Evolutionary conservation across 2,888 invertebrate species (phyloP), one percentile per base, ranked within the genome.

Genomic region (Miltochrista miniata): DNA sequence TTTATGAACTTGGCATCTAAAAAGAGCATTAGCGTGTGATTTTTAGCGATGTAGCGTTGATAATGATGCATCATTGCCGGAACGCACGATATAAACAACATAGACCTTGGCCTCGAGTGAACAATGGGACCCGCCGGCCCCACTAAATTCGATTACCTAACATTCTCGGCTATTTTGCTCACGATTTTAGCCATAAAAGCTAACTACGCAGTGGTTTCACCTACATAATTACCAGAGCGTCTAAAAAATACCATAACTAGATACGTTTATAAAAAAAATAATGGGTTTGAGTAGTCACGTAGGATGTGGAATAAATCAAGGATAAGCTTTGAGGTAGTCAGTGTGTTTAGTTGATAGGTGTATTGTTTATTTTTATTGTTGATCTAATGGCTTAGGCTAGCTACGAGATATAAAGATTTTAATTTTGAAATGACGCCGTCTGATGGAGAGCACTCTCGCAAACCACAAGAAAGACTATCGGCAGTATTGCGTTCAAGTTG

Each of bases 111-210:
- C 89, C 87, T 81, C 82, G 72, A 61, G 56, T 59, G 74, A 78
- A 90, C 87, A 90, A 89, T 89, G 78, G 85, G 77, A 75, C 81
- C 81, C 83, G 79, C 73, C 77, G 84, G 82, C 81, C 82, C 77
- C 84, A 81, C 85, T 76, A 83, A 87, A 90, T 87, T 87, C 82
- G 85, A 85, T 89, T 85, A 87, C 79, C 74, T 83, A 87, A 87
- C 79, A 74, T 70, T 67, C 70, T 74, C 76, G 76, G 78, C 79
- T 85, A 82, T 81, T 81, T 83, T 73, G 81, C 79, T 85, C 83
- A 87, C 85, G 85, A 84, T 84, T 85, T 86, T 83, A 76, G 74
- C 64, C 56, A 59, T 70, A 68, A 59, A 67, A 44, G 63, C 59
- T 52, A 59, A 65, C 61, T 58, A 37, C 61, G 61, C 54, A 61